Conservation (phyloP, 2,888 invertebrate genomes). For the Romanomermis culicivorax region DNA sequence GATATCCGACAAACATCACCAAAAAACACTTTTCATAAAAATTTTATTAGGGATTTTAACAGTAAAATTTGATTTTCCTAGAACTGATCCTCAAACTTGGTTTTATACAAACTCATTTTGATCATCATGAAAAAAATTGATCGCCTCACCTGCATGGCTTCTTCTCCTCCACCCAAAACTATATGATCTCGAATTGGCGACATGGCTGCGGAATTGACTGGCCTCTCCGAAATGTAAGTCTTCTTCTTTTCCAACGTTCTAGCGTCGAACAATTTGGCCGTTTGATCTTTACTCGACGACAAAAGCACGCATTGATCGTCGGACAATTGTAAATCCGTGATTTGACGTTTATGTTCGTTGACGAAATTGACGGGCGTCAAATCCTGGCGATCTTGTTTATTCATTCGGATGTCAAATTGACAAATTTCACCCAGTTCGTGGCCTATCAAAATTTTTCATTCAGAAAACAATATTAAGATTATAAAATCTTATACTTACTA, state of each 20-base stretch:
- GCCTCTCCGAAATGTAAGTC: slow-evolving; percentile 87
- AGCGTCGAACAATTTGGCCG: slow-evolving; percentile 62
- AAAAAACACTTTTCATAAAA: too few relatives aligned
- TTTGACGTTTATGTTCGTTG: slow-evolving; percentile 56
- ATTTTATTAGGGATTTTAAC: too few relatives aligned
- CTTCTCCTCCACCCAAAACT: slow-evolving; percentile 89
- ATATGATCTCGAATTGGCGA: slow-evolving; percentile 86
- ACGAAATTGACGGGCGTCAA: slow-evolving; percentile 36
- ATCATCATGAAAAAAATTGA: too few relatives aligned
- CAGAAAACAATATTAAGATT: too few relatives aligned
- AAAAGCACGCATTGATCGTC: slow-evolving; percentile 85
- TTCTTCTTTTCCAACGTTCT: slow-evolving; percentile 65
- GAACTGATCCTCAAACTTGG: too few relatives aligned
- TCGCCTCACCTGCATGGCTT: slow-evolving; percentile 72
- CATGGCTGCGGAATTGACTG: slow-evolving; percentile 90
- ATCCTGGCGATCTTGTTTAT: slow-evolving; percentile 12
- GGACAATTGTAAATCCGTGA: slow-evolving; percentile 88
- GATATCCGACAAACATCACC: too few relatives aligned
- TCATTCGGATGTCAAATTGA: slow-evolving; percentile 62
- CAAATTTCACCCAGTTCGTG: slow-evolving; percentile 79
- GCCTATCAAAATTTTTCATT: slow-evolving; percentile 38
- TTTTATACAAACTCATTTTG: too few relatives aligned
- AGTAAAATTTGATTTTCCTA: too few relatives aligned
- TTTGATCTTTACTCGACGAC: slow-evolving; percentile 84
- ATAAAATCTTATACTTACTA: too few relatives aligned